A percentile compares a stretch with the other conserved stretches of the same genome.
Evolutionary conservation across 1,140 invertebrate species (phyloP).

Genomic region (Camponotus vicinus): DNA sequence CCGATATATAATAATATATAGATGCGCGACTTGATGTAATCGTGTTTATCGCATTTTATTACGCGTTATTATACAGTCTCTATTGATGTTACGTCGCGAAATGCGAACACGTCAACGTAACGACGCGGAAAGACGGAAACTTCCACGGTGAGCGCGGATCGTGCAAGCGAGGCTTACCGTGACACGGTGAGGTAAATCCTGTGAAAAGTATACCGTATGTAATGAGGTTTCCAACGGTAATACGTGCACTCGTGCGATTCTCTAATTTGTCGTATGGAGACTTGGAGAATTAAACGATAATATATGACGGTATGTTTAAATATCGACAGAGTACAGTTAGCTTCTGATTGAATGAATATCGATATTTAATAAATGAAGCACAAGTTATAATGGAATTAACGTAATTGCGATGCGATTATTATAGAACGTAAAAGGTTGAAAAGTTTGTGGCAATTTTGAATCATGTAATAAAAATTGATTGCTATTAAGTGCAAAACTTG

Average conservation of each 20-base stretch:
- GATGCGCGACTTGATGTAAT: too few species aligned
- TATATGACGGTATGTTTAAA: background rate
- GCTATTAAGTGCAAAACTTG: background rate
- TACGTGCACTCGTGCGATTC: background rate
- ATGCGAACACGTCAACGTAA: conserved; percentile 25
- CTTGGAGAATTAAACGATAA: conserved; percentile 14
- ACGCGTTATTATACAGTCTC: background rate
- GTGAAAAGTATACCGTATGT: conserved; percentile 42
- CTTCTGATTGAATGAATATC: conserved; percentile 3
- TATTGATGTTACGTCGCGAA: conserved; percentile 29
- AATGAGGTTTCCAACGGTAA: conserved; percentile 25
- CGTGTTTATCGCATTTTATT: background rate
- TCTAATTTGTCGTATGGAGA: conserved; percentile 3
- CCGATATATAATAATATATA: background rate
- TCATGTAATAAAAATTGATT: background rate
- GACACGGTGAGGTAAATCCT: conserved; percentile 36
- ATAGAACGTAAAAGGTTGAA: background rate
- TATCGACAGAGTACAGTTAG: background rate
- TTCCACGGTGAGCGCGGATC: conserved; percentile 45
- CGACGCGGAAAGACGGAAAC: conserved; percentile 56
- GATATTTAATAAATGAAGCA: conserved; percentile 18
- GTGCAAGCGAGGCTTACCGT: conserved; percentile 8
- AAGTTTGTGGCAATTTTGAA: background rate
- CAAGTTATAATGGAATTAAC: background rate
- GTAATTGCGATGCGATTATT: background rate